phyloP scores from a whole-genome alignment of 1,140 invertebrate species.

The Camponotus pennsylvanicus region DNA sequence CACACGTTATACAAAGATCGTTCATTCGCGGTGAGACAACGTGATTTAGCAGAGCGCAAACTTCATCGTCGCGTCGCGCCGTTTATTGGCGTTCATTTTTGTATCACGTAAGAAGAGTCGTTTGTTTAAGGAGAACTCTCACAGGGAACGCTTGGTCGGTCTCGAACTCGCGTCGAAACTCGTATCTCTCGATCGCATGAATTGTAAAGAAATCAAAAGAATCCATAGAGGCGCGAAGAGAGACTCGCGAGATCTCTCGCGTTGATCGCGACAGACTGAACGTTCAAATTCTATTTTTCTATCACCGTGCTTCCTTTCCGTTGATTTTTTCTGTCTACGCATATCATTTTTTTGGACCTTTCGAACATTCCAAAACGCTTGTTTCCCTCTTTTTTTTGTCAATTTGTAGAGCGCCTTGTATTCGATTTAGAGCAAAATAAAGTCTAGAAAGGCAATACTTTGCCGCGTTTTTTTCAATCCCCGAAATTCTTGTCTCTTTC shows the following conservation, averaged over 20 bases:
- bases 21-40: constrained; percentile 25
- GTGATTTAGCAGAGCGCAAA: constrained; percentile 40
- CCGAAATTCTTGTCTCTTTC: constrained; percentile 22
- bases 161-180: constrained; percentile 26
- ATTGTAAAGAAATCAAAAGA: constrained; percentile 31
- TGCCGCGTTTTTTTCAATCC: constrained; percentile 35
- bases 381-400: constrained; percentile 80
- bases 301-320: constrained; percentile 73
- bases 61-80: constrained; percentile 60
- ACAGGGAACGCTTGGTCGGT: constrained; percentile 49
- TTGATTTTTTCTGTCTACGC: constrained; percentile 71
- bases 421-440: constrained; percentile 86
- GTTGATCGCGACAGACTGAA: constrained; percentile 53
- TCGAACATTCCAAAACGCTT: constrained; percentile 85
- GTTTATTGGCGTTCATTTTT: constrained; percentile 69
- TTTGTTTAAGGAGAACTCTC: constrained; percentile 66
- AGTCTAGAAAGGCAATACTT: constrained; percentile 85
- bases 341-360: constrained; percentile 77
- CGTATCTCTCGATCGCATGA: constrained; percentile 10
- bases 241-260: constrained; percentile 1
- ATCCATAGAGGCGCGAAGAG: constrained; percentile 39
- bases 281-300: constrained; percentile 60
- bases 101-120: constrained; percentile 69
- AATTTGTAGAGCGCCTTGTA: constrained; percentile 86
- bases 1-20: constrained; percentile 17